Evolutionary conservation across 2,888 invertebrate species (phyloP).

Genomic region (Dioctria rufipes): DNA sequence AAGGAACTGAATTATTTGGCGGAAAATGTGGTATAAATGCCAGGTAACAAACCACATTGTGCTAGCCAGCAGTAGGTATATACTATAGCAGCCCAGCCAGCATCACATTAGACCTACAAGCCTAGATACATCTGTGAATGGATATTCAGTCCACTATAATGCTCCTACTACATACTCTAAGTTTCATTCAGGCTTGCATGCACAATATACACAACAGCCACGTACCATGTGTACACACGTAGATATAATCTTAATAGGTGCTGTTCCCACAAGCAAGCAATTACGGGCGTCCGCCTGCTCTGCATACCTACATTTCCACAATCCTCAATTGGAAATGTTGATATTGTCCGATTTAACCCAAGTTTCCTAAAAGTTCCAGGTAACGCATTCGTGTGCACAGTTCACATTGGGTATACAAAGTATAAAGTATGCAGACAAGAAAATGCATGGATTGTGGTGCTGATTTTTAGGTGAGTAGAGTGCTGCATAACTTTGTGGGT

Average conservation of each 20-base stretch:
- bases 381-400: background rate
- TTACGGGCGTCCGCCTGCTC: background rate
- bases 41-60: background rate
- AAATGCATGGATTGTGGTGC: background rate
- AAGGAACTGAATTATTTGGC: background rate
- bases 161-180: background rate
- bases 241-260: background rate
- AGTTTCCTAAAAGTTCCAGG: background rate
- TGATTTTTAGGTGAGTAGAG: background rate
- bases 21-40: background rate
- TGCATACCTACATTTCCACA: background rate
- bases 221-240: too few relatives aligned
- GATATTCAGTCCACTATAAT: slow-evolving; percentile 3
- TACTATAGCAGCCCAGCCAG: background rate
- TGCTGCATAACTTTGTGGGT: slow-evolving; percentile 2
- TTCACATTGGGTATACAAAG: background rate
- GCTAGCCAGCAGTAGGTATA: background rate
- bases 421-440: too few relatives aligned
- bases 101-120: slow-evolving; percentile 18
- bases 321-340: background rate
- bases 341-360: background rate
- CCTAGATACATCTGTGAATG: slow-evolving; percentile 18
- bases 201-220: background rate
- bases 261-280: background rate
- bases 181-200: background rate